Evolutionary conservation across 1,140 invertebrate genomes (phyloP).

Genomic region (Pseudomyrmex pallidus): DNA sequence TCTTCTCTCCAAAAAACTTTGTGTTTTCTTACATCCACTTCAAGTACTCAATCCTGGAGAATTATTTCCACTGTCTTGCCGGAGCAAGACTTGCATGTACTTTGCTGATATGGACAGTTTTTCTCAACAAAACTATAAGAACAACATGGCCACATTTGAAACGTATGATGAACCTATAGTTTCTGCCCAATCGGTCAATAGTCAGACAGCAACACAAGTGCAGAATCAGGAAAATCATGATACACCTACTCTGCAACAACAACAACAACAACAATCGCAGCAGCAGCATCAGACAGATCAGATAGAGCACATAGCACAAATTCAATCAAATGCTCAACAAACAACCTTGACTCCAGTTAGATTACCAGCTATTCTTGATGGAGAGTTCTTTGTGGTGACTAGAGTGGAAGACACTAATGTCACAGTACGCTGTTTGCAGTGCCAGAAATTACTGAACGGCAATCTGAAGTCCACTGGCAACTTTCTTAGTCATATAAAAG

Average conservation of each 20-base stretch:
- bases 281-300: conserved; percentile 57
- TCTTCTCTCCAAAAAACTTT: background rate
- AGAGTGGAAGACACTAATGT: conserved; percentile 83
- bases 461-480: conserved; percentile 84
- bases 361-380: conserved; percentile 83
- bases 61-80: conserved; percentile 18
- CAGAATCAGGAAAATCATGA: conserved; percentile 77
- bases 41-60: background rate
- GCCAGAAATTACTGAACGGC: conserved; percentile 83
- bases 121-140: conserved; percentile 77
- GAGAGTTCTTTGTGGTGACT: conserved; percentile 83
- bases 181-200: conserved; percentile 73
- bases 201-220: conserved; percentile 65
- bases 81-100: conserved; percentile 38
- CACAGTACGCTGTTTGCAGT: conserved; percentile 82
- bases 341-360: conserved; percentile 82
- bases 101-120: conserved; percentile 79
- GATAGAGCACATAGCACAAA: conserved; percentile 72
- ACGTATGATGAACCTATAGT: conserved; percentile 75
- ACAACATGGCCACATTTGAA: conserved; percentile 83
- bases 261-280: conserved; percentile 59
- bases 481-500: conserved; percentile 85
- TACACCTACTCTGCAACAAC: conserved; percentile 63
- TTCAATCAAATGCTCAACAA: conserved; percentile 76
- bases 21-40: conserved; percentile 54